These are phyloP conservation scores for Phacellophora camtschatica DNA, from an alignment of 30 jellyfish, hydroid and myxozoan genomes.

Conservation along the genomic window DNA sequence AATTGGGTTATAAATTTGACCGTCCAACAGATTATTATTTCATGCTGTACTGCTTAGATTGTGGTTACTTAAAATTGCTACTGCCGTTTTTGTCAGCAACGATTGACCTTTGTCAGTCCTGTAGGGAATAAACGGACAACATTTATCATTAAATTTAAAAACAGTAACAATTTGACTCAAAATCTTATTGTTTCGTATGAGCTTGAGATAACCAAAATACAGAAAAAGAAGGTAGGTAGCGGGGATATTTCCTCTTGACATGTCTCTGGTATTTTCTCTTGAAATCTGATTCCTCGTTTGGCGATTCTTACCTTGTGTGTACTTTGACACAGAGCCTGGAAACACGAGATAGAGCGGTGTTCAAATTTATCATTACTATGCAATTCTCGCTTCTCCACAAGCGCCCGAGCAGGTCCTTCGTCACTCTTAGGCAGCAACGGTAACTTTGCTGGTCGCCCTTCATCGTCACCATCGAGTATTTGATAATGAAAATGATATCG, in stretches of 20 bases:
- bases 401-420: constrained; percentile 21
- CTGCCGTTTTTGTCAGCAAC: too few relatives aligned
- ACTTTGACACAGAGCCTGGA: constrained; percentile 61
- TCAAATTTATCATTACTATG: background rate
- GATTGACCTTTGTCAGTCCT: too few relatives aligned
- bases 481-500: constrained; percentile 82
- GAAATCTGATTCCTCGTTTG: too few relatives aligned
- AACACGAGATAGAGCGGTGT: constrained; percentile 30
- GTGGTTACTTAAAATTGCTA: too few relatives aligned
- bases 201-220: background rate
- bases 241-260: background rate
- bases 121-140: too few relatives aligned
- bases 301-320: constrained; percentile 38
- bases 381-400: background rate
- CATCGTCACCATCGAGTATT: constrained; percentile 85
- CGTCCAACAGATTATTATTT: too few relatives aligned
- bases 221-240: background rate
- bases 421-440: background rate
- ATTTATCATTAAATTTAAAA: too few relatives aligned
- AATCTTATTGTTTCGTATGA: too few relatives aligned
- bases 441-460: constrained; percentile 69
- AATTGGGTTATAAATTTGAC: too few relatives aligned
- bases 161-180: too few relatives aligned
- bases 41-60: too few relatives aligned
- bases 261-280: too few relatives aligned